A percentile compares a stretch with the other conserved stretches of the same genome.
Conservation (phyloP, 2,797 vertebrate genomes). For the Muraenolepis orangiensis region DNA sequence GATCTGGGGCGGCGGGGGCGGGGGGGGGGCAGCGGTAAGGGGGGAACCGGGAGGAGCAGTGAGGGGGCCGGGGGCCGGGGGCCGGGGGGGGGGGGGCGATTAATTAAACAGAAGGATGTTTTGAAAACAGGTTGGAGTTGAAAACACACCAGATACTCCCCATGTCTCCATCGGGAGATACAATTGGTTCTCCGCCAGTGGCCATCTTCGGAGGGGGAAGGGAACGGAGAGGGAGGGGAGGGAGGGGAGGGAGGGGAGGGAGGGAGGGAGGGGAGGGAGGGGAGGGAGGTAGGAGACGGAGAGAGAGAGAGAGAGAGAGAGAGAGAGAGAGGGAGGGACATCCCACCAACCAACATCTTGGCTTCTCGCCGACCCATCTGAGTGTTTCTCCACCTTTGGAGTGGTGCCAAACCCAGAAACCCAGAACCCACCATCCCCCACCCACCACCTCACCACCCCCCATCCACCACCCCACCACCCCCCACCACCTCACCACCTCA, state of each 20-base stretch:
- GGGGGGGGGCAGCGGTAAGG: no score
- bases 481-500: no score
- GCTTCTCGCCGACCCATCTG: not conserved
- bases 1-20: not conserved
- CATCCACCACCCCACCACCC: no score
- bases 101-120: not conserved
- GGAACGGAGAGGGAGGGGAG: no score
- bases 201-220: not conserved
- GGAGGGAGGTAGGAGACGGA: no score
- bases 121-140: not conserved
- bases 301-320: no score
- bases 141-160: not conserved
- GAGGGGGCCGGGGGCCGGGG: not conserved
- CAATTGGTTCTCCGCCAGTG: not conserved
- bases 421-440: no score
- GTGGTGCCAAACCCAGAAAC: not conserved
- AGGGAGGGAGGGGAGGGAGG: no score
- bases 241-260: no score
- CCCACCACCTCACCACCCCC: no score
- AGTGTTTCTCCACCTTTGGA: not conserved
- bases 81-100: not conserved
- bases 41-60: no score
- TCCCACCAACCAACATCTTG: not conserved
- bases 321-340: not conserved
- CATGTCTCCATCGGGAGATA: not conserved